Base-by-base conservation (phyloP, 2,888 invertebrate genomes). In the Agriotes lineatus region DNA sequence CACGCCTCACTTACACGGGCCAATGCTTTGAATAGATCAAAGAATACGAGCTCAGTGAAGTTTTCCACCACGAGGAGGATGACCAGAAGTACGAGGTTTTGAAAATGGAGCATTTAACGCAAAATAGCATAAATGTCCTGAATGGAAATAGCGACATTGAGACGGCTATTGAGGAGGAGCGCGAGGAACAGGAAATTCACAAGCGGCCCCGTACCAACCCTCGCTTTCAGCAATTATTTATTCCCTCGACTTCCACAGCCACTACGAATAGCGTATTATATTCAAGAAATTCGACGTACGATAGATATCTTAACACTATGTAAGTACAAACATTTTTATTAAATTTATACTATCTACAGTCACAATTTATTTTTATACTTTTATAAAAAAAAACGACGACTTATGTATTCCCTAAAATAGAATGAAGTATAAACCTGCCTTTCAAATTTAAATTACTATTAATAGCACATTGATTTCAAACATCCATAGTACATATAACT, bases 1-100 rank as follows among this genome's bases (percentile, higher is more conserved):
- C 9, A 16, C 18, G 5, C 10, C 16, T 61, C n/a, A n/a, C 45
- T 25, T 39, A 20, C 33, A 12, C 1, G 12, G 19, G 30, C 20
- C 44, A 12, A 42, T 22, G 52, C 63, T 65, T 71, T 59, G 62
- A 83, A 59, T 86, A 95, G 95, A 87, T 95, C 73, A 93, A 93
- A 79, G 95, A 95, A 85, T 96, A 95, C 87, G 94, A 94, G 83
- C 86, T 95, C 75, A 92, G 93, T 74, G 94, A 95, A 85, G 93
- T 93, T 73, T 95, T 95, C 85, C 94, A 94, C 85, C 92, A 92
- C 80, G 87, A 89, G 76, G 93, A 93, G 83, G 94, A 94, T 83
- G 93, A 94, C 78, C 87, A 89, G 73, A 88, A 88, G 81, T 92
- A 92, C 85, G 93, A 93, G 81, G 90, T 92, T 44, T 85, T 93